Percentiles rank a stretch among this genome's conserved stretches.
Evolutionary conservation across 1,140 invertebrate genomes (phyloP).

Genomic region (Ostrea denselamellosa): DNA sequence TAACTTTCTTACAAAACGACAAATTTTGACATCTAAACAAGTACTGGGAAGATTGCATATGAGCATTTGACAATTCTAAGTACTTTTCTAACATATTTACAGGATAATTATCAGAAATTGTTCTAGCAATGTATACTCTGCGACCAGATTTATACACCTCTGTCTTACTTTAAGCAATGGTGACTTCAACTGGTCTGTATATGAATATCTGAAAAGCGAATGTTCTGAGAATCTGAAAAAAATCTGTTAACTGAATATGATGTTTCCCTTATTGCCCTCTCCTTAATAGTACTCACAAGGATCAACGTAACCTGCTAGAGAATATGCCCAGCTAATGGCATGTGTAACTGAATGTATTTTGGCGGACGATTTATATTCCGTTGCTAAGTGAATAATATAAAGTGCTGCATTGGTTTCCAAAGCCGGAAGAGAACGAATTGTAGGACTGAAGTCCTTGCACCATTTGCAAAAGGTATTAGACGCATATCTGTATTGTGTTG

Average conservation of each 20-base stretch:
- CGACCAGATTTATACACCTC: constrained; percentile 53
- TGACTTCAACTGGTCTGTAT: constrained; percentile 36
- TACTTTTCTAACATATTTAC: constrained; percentile 43
- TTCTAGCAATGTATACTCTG: constrained; percentile 46
- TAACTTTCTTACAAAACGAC: constrained; percentile 23
- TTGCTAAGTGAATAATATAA: constrained; percentile 43
- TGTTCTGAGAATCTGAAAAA: constrained; percentile 54
- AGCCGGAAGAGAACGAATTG: constrained; percentile 24
- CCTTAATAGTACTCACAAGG: constrained; percentile 39
- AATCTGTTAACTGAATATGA: too few species aligned
- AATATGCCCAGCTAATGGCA: constrained; percentile 43
- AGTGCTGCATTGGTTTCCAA: constrained; percentile 5
- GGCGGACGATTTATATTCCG: constrained; percentile 10
- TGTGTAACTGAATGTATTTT: constrained; percentile 38
- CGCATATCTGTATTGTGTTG: constrained; percentile 38
- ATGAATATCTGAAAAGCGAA: constrained; percentile 43
- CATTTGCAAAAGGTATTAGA: constrained; percentile 43
- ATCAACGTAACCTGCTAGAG: constrained; percentile 25
- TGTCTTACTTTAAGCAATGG: constrained; percentile 50
- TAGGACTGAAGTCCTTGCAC: constrained; percentile 31
- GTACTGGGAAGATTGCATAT: neutral
- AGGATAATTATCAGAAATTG: constrained; percentile 42
- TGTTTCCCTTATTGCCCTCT: neutral
- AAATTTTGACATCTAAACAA: constrained; percentile 41
- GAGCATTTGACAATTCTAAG: constrained; percentile 27